phyloP scores from a whole-genome alignment of 2,113 vertebrate genomes.

The Peromyscus californicus region DNA sequence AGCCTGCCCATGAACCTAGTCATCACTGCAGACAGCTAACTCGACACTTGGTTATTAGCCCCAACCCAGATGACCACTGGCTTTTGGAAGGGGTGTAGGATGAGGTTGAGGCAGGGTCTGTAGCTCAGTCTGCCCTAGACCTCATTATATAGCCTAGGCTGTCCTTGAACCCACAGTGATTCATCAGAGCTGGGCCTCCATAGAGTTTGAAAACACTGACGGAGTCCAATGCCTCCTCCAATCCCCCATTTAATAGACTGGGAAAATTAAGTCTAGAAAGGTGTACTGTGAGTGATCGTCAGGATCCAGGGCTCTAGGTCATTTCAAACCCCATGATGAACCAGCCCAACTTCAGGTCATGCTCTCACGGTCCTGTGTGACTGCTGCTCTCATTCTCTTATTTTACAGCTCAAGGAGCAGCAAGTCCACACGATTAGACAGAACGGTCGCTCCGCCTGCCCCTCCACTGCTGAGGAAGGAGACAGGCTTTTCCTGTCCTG shows the following conservation, averaged over 20 bases:
- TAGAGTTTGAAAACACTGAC: background rate
- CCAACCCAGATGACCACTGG: background rate
- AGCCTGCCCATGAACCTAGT: background rate
- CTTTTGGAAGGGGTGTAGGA: too few species aligned
- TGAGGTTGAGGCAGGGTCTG: background rate
- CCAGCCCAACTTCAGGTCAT: background rate
- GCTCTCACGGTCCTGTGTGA: background rate
- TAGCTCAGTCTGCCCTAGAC: background rate
- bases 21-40: background rate
- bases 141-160: background rate
- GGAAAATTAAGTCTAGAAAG: slow-evolving; percentile 28
- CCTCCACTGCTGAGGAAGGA: background rate
- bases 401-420: background rate
- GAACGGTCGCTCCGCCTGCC: background rate
- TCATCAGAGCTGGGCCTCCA: background rate
- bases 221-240: background rate
- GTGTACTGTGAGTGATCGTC: background rate
- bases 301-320: background rate
- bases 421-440: background rate
- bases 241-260: background rate
- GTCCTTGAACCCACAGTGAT: background rate
- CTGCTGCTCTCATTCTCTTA: background rate
- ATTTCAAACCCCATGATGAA: background rate
- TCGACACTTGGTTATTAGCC: background rate
- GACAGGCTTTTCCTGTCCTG: too few species aligned